phyloP scores from a whole-genome alignment of 2,797 vertebrate species.

The Liparis tanakae region DNA sequence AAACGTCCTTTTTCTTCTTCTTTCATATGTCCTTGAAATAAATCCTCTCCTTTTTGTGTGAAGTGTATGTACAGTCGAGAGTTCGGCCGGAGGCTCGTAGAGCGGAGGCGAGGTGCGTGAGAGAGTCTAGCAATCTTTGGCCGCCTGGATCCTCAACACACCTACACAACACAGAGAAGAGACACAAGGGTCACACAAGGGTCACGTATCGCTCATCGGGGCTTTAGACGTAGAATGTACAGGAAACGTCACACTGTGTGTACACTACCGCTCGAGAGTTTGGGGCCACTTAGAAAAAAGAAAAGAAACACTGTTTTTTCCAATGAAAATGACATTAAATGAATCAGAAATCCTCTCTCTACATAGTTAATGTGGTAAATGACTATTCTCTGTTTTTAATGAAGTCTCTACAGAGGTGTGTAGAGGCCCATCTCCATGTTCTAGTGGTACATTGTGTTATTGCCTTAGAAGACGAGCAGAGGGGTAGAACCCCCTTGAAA shows the following conservation, averaged over 20 bases:
- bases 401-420: too few species aligned
- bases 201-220: conserved; percentile 33
- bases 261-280: too few species aligned
- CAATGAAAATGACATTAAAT: too few species aligned
- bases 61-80: conserved; percentile 82
- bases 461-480: too few species aligned
- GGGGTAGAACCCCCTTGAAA: too few species aligned
- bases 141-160: conserved; percentile 80
- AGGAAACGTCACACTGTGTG: neutral
- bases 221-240: neutral
- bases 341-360: too few species aligned
- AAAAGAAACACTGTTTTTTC: too few species aligned
- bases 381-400: too few species aligned
- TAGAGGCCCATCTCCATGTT: too few species aligned
- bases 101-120: conserved; percentile 36
- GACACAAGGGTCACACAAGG: neutral
- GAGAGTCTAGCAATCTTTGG: conserved; percentile 84
- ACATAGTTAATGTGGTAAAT: too few species aligned
- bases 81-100: conserved; percentile 68
- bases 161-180: conserved; percentile 70
- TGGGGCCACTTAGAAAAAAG: too few species aligned
- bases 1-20: conserved; percentile 66
- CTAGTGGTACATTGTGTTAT: too few species aligned
- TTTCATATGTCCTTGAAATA: conserved; percentile 79
- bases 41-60: conserved; percentile 78